Evolutionary conservation across 92 coral and sea anemone species (phyloP), one percentile per base, ranked within the genome.

Genomic region (Phenganax stokvisi): DNA sequence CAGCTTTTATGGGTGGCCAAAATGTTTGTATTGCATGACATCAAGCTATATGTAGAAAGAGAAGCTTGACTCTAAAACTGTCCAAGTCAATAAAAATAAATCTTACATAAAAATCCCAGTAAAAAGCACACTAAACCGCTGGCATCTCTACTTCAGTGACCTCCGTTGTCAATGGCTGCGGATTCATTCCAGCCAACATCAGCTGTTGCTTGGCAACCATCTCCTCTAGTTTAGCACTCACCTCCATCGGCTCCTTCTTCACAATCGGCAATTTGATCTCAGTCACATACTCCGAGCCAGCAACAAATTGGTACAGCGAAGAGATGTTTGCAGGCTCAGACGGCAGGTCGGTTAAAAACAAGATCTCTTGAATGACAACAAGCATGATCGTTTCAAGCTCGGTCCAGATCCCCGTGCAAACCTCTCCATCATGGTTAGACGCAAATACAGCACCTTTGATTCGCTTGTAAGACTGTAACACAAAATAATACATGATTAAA

Each of bases 381-480:
- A 79, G 54, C 83, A 79, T 79, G 58, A 79, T 79, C 47, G 56
- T 54, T 13, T 79, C 83, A 17, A 79, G 74, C 56, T 79, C 83
- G 31, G 59, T 53, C 83, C 83, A 79, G 37, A 54, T 65, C 31
- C 74, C 83, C 37, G 83, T 9, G 16, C 73, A 51, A 15, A 79
- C 30, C 28, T 79, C 83, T 25, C 51, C 16, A 12, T 79, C 83
- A 10, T 79, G 83, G 83, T 54, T 51, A 17, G 72, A 60, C 8
- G 69, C 83, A 62, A 79, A 79, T 13, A 60, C 83, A 1, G 83
- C 74, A 8, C 83, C 83, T 62, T 79, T 79, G 72, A 79, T 53
- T n/a, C 83, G n/a, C 62, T 79, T 79, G 83, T 79, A 79, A 7
- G 74, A 79, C 83, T 79, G n/a, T 2, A 73, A 8, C 16, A 12